Percentiles rank a stretch among this genome's conserved stretches.
Conservation (phyloP, 2,113 vertebrate genomes). For the Tychaedon coryphoeus region DNA sequence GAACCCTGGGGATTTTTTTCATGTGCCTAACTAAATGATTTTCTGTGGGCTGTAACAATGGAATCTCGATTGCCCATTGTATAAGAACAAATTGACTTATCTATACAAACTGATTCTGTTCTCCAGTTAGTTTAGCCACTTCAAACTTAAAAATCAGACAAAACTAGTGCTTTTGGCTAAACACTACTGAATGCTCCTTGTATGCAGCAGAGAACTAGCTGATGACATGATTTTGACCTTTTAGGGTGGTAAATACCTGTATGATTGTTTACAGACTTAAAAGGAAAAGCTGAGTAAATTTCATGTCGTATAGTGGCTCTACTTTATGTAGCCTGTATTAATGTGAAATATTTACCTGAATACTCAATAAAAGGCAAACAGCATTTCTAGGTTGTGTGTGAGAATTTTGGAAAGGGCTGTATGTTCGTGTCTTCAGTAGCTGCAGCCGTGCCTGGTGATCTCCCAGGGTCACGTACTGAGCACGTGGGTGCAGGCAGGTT, state of each 20-base stretch:
- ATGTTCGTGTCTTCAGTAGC: neutral
- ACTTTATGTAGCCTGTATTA: conserved; percentile 99
- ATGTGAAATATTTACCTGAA: conserved; percentile 99
- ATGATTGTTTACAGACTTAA: conserved; percentile 98
- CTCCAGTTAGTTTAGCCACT: conserved; percentile 93
- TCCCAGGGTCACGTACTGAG: neutral
- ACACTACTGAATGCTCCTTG: conserved; percentile 87
- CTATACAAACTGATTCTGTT: conserved; percentile 87
- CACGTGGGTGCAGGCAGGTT: neutral
- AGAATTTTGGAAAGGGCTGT: conserved; percentile 66
- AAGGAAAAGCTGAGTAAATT: conserved; percentile 88
- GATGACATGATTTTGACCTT: conserved; percentile 88
- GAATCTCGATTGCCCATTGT: conserved; percentile 78
- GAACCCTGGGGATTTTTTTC: conserved; percentile 77
- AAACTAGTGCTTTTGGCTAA: conserved; percentile 89
- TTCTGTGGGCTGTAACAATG: conserved; percentile 82
- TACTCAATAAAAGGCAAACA: conserved; percentile 93
- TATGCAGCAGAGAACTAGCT: conserved; percentile 89
- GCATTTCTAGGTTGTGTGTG: conserved; percentile 76
- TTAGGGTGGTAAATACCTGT: conserved; percentile 96
- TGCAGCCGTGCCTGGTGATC: neutral
- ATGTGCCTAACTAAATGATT: conserved; percentile 91
- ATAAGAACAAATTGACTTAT: conserved; percentile 86
- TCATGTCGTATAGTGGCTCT: conserved; percentile 89
- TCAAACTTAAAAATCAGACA: conserved; percentile 84